Base-by-base conservation (phyloP, 1,140 invertebrate genomes). In the Drosophila arizonae region DNA sequence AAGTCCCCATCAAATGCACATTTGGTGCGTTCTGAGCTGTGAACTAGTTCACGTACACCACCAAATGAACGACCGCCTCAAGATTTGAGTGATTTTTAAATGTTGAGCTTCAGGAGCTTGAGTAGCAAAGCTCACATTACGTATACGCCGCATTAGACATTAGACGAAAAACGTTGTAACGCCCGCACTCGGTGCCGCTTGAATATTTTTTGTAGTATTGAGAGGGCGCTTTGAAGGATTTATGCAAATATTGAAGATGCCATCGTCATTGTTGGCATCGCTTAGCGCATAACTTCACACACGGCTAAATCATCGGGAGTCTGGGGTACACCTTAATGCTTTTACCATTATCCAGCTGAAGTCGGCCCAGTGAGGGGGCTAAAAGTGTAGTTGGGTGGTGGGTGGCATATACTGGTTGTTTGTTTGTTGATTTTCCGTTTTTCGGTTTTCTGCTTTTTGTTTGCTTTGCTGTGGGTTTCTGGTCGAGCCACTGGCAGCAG, bases 341-440 rank as follows among this genome's bases (percentile, higher is more conserved):
- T 85, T 85, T 86, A 86, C 77, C 81, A 81, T 86, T 85, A 85
- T 74, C 21, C 50, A 43, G 30, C 26, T 24, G 50, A 9, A 52
- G 26, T n/a, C 21, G 39, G n/a, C 9, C 8, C 8, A 43, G 15
- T 4, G 28, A n/a, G 17, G 45, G 2, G 26, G 10, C 24, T 11
- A 17, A 28, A 4, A 15, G 52, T 9, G 24, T 13, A 15, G 50
- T 43, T 15, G 24, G 50, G 57, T 15, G 36, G 48, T 8, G 6
- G 10, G 28, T 9, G 28, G n/a, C 6, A 17, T n/a, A 56, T 77
- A 45, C 45, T 24, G 73, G 63, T 51, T 68, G 79, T 79, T 88
- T 82, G 78, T 78, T 79, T 81, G 82, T 87, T 87, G 82, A 79
- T 79, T 77, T 88, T 88, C 60, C 76, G 79, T 86, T 87, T 87